Evolutionary conservation across 2,797 vertebrate species (phyloP).

Genomic region (Botia kubotai): DNA sequence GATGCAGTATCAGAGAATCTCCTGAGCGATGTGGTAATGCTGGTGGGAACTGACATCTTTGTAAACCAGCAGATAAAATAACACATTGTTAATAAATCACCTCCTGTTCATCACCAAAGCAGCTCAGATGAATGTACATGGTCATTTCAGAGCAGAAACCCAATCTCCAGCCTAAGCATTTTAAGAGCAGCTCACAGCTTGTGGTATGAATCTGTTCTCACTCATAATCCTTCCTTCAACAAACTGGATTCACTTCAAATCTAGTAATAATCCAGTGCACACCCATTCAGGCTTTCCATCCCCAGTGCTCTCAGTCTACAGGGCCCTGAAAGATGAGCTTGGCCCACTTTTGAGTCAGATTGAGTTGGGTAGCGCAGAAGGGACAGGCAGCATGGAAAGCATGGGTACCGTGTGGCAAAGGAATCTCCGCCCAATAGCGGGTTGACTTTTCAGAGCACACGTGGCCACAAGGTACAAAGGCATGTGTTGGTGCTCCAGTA

Average conservation of each 20-base stretch:
- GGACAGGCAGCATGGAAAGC: slow-evolving; percentile 91
- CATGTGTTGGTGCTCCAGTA: slow-evolving; percentile 90
- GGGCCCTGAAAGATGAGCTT: slow-evolving; percentile 98
- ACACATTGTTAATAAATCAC: background rate
- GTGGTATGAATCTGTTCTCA: slow-evolving; percentile 20
- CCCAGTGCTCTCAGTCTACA: slow-evolving; percentile 83
- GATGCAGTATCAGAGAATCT: slow-evolving; percentile 25
- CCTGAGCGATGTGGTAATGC: slow-evolving; percentile 50
- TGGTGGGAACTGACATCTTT: slow-evolving; percentile 38
- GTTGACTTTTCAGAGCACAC: slow-evolving; percentile 97
- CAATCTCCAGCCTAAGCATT: slow-evolving; percentile 22
- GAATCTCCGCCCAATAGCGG: slow-evolving; percentile 95
- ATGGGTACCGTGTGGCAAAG: slow-evolving; percentile 87
- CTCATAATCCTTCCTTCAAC: background rate
- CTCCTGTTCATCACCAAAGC: slow-evolving; percentile 26
- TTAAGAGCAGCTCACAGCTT: slow-evolving; percentile 49
- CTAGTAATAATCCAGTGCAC: slow-evolving; percentile 62
- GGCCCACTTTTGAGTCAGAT: slow-evolving; percentile 87
- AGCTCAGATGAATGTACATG: slow-evolving; percentile 1
- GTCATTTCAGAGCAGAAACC: slow-evolving; percentile 17
- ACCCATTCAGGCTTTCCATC: slow-evolving; percentile 53
- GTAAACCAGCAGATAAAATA: slow-evolving; percentile 26
- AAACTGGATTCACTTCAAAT: slow-evolving; percentile 32
- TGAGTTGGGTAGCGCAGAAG: slow-evolving; percentile 91
- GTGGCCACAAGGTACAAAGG: slow-evolving; percentile 95